A percentile compares a stretch with the other conserved stretches of the same genome.
Evolutionary conservation across 2,888 invertebrate genomes (phyloP).

Genomic region (Meteorus cinctellus): DNA sequence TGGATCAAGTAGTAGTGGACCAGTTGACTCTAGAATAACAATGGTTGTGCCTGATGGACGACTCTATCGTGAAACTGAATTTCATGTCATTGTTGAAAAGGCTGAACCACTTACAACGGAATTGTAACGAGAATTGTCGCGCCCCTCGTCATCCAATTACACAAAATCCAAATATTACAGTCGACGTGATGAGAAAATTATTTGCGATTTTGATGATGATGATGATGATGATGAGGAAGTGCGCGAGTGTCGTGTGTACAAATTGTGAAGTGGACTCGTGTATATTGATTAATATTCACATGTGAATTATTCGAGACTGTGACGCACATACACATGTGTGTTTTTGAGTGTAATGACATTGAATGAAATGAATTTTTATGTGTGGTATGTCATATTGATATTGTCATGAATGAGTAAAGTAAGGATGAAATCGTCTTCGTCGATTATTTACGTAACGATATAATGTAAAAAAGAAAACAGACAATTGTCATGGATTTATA

Average conservation of each 20-base stretch:
- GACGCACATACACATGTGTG: not conserved
- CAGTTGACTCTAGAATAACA: conserved; percentile 69
- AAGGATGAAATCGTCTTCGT: not conserved
- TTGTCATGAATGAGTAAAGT: not conserved
- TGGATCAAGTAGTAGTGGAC: conserved; percentile 47
- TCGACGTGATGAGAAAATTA: conserved; percentile 42
- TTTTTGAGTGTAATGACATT: not conserved
- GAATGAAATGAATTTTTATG: not conserved
- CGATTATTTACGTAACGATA: not conserved
- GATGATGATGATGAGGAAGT: conserved; percentile 42
- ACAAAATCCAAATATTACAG: conserved; percentile 40
- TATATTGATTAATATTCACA: not conserved
- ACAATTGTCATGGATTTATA: conserved; percentile 18
- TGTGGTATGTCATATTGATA: not conserved
- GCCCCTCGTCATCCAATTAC: conserved; percentile 56
- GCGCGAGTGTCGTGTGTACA: conserved; percentile 56
- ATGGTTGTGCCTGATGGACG: conserved; percentile 87
- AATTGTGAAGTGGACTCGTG: conserved; percentile 52
- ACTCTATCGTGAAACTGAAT: conserved; percentile 89
- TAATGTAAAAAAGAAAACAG: not conserved
- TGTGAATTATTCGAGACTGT: not conserved
- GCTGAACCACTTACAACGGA: conserved; percentile 88
- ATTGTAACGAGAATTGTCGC: conserved; percentile 75
- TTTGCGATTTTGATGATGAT: conserved; percentile 34
- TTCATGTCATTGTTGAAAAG: conserved; percentile 89